A percentile compares a stretch with the other conserved stretches of the same genome.
Conservation (phyloP, 2,797 vertebrate species). For the Molossus molossus region DNA sequence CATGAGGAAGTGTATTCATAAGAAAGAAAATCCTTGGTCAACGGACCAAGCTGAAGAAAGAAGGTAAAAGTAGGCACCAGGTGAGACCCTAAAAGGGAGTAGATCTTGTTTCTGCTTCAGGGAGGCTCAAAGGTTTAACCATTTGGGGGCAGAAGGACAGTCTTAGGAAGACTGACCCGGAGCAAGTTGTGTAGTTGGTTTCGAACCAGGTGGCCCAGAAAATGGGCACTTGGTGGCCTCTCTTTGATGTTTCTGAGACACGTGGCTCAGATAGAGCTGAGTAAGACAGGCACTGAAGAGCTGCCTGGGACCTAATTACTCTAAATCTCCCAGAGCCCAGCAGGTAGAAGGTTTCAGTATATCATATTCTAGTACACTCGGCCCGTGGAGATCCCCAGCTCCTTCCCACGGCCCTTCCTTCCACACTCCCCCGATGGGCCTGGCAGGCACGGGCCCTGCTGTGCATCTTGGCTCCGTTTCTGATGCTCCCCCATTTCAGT, state of each 20-base stretch:
- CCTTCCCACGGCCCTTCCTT: not conserved
- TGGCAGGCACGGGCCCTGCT: rapidly evolving
- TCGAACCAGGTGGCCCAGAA: not conserved
- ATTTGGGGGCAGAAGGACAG: not conserved
- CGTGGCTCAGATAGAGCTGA: not conserved
- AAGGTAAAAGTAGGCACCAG: not conserved
- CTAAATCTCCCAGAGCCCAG: not conserved
- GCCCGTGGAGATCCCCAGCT: rapidly evolving
- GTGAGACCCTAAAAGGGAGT: not conserved
- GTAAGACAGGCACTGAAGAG: not conserved
- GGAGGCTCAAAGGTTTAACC: not conserved
- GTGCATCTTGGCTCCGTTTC: not conserved
- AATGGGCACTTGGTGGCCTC: not conserved
- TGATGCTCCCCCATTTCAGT: too few species aligned
- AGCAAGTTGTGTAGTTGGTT: not conserved
- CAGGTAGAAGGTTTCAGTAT: not conserved
- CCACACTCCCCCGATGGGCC: rapidly evolving
- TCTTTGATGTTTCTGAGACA: not conserved
- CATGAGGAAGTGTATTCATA: not conserved
- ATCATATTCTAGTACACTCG: rapidly evolving
- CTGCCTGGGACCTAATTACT: rapidly evolving
- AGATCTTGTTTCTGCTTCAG: not conserved
- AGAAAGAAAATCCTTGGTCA: not conserved
- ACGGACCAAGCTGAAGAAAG: not conserved
- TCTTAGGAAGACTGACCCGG: not conserved